phyloP scores from a whole-genome alignment of 2,888 invertebrate genomes.

The Drosophila quinaria region DNA sequence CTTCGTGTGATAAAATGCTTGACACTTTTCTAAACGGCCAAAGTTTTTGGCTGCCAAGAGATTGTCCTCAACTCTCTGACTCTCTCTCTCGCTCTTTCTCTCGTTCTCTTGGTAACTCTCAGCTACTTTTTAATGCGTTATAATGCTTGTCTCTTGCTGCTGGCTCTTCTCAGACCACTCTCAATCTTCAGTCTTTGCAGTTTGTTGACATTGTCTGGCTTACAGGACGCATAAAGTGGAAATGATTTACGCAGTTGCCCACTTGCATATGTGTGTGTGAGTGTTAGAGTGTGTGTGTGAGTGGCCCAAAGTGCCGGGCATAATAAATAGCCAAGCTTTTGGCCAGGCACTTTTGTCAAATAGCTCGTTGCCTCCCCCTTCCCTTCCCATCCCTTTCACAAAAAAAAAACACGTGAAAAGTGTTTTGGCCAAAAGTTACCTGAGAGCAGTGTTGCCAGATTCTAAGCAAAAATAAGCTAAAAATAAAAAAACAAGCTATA shows the following conservation, averaged over 20 bases:
- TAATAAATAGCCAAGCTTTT: constrained; percentile 77
- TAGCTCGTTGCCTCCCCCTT: constrained; percentile 40
- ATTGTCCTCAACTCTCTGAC: constrained; percentile 45
- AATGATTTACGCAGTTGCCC: constrained; percentile 78
- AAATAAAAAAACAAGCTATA: too few species aligned
- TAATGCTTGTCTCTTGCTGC: constrained; percentile 58
- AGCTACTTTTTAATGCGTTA: constrained; percentile 72
- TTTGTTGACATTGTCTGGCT: constrained; percentile 81
- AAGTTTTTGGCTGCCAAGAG: constrained; percentile 76
- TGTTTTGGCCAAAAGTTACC: constrained; percentile 66
- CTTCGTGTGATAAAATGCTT: constrained; percentile 77
- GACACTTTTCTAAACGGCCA: constrained; percentile 80
- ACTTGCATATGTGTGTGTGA: constrained; percentile 39
- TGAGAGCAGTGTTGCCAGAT: too few species aligned
- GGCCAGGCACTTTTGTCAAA: constrained; percentile 76
- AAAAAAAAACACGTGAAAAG: constrained; percentile 68
- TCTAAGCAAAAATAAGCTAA: too few species aligned
- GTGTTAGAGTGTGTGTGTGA: constrained; percentile 26
- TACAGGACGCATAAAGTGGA: constrained; percentile 78
- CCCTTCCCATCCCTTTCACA: not conserved
- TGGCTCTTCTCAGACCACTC: constrained; percentile 5
- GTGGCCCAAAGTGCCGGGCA: constrained; percentile 54
- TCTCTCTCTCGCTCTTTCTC: constrained; percentile 9
- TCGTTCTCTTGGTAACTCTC: constrained; percentile 14
- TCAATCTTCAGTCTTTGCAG: constrained; percentile 63